Evolutionary conservation across 2,113 vertebrate species (phyloP).

Genomic region (Peromyscus leucopus): DNA sequence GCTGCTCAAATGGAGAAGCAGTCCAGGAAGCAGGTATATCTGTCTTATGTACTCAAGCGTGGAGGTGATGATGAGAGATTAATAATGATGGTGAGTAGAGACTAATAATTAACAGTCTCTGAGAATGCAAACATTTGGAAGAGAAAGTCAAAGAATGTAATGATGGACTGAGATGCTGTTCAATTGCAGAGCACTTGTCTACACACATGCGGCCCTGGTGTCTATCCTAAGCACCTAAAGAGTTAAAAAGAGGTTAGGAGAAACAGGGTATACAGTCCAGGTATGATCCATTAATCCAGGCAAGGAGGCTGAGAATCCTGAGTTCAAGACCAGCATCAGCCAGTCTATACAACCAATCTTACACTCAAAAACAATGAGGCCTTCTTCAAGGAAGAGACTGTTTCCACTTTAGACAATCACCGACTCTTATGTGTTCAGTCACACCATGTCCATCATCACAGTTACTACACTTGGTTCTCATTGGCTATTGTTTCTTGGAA

Average conservation of each 20-base stretch:
- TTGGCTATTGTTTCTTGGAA: neutral
- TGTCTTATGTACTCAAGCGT: neutral
- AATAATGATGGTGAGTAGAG: neutral
- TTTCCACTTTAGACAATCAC: neutral
- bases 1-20: neutral
- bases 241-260: neutral
- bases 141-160: neutral
- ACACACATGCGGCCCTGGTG: neutral
- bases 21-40: neutral
- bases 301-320: neutral
- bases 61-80: neutral
- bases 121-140: neutral
- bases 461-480: neutral
- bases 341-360: neutral
- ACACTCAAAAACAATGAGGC: neutral
- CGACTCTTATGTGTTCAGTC: neutral
- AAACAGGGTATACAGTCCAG: neutral
- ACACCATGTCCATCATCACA: neutral
- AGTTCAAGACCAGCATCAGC: neutral
- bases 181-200: neutral
- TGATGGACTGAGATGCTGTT: neutral
- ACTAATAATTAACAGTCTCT: neutral
- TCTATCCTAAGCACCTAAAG: neutral
- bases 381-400: neutral
- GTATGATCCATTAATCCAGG: neutral